phyloP scores from a whole-genome alignment of 1,140 invertebrate genomes.

The Lepidurus packardi region DNA sequence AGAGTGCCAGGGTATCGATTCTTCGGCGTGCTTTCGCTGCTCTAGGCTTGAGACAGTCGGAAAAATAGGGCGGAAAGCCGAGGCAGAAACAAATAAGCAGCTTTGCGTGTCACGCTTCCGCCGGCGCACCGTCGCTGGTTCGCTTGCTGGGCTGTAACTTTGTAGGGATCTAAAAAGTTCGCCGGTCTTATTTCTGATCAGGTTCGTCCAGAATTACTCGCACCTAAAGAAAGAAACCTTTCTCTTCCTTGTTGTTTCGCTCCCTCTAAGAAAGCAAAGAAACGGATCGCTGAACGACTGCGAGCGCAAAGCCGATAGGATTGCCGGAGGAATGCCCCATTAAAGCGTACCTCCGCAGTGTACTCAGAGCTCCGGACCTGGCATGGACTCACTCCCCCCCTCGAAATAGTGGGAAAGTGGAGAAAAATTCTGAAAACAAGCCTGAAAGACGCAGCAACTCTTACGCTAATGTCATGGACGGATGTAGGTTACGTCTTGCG shows the following conservation, averaged over 20 bases:
- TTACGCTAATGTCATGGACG: no score
- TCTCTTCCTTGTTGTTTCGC: not conserved
- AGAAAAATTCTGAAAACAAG: no score
- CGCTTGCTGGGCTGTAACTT: not conserved
- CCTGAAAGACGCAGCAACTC: no score
- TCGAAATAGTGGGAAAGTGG: no score
- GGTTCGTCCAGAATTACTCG: not conserved
- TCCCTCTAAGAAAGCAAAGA: not conserved
- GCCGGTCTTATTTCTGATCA: not conserved
- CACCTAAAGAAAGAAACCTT: not conserved
- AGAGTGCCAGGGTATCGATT: not conserved
- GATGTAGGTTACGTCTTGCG: no score
- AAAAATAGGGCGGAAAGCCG: not conserved
- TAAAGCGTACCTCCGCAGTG: not conserved
- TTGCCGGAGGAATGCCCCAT: not conserved
- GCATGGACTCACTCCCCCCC: no score
- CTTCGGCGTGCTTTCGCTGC: not conserved
- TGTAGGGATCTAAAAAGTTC: not conserved
- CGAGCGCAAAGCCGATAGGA: not conserved
- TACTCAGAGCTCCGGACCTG: no score
- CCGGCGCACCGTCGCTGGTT: not conserved
- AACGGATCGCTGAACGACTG: not conserved
- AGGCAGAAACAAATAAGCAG: slow-evolving; percentile 19
- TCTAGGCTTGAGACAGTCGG: not conserved
- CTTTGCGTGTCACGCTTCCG: slow-evolving; percentile 5